Percentiles rank a stretch among this genome's conserved stretches.
Evolutionary conservation across 1,140 invertebrate genomes (phyloP).

Genomic region (Ruditapes philippinarum): DNA sequence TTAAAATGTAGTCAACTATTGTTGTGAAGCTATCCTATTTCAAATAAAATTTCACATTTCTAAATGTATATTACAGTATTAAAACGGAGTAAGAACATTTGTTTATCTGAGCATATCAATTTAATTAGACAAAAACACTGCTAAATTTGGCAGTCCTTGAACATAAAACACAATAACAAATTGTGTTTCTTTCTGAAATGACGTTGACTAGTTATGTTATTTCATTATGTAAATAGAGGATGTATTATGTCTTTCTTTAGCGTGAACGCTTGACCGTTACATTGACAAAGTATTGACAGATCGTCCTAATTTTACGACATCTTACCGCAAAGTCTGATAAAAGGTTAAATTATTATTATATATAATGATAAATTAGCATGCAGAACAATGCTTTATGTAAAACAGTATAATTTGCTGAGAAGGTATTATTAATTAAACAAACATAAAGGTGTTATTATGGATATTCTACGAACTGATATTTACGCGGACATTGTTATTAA

Average conservation of each 20-base stretch:
- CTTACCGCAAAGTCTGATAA: neutral
- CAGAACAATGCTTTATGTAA: too few relatives aligned
- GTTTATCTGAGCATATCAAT: neutral
- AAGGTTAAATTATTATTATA: neutral
- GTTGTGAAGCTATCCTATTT: too few relatives aligned
- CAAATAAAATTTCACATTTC: neutral
- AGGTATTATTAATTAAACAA: too few relatives aligned
- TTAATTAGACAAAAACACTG: neutral
- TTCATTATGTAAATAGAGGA: neutral
- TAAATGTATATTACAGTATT: neutral
- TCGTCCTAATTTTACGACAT: neutral
- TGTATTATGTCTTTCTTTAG: neutral
- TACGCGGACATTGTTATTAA: too few relatives aligned
- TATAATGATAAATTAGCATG: conserved; percentile 1
- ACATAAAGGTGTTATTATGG: too few relatives aligned
- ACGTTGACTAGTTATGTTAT: neutral
- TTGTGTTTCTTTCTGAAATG: neutral
- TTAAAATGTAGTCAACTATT: too few relatives aligned
- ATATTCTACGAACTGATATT: too few relatives aligned
- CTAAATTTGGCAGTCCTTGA: neutral
- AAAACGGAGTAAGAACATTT: neutral
- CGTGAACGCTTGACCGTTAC: neutral
- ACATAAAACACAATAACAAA: neutral
- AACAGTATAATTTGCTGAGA: too few relatives aligned
- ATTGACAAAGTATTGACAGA: conserved; percentile 4